phyloP scores from a whole-genome alignment of 2,113 vertebrate genomes.

The Clarias macrocephalus region DNA sequence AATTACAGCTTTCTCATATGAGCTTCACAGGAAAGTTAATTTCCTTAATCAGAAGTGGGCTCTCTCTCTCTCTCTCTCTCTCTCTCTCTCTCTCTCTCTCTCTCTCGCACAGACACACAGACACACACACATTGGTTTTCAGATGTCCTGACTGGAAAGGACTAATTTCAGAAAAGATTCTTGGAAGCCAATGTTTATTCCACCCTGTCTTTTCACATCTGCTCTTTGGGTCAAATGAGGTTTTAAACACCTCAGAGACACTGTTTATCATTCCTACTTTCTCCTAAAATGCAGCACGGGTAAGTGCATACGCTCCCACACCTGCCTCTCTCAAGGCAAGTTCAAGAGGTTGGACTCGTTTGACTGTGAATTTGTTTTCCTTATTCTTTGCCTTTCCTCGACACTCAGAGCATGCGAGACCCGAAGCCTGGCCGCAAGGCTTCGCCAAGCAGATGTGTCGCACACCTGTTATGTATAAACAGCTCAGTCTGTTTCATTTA shows the following conservation, averaged over 20 bases:
- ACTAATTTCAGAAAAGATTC: conserved; percentile 1
- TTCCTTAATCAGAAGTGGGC: not conserved
- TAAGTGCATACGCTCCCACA: conserved; percentile 32
- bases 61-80: not conserved
- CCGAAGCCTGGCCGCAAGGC: conserved; percentile 26
- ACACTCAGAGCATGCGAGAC: conserved; percentile 38
- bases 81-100: conserved; percentile 1
- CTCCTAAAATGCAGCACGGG: conserved; percentile 36
- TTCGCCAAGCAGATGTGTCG: conserved; percentile 40
- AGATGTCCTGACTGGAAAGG: conserved; percentile 24
- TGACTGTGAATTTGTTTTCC: conserved; percentile 41
- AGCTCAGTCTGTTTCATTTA: conserved; percentile 37
- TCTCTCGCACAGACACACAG: not conserved
- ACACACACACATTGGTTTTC: not conserved
- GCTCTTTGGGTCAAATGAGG: conserved; percentile 23
- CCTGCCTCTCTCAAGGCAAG: conserved; percentile 56
- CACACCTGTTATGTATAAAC: conserved; percentile 52
- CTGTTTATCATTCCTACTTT: conserved; percentile 36
- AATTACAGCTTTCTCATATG: not conserved
- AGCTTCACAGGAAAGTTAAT: not conserved
- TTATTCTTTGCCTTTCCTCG: conserved; percentile 33
- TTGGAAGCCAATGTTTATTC: conserved; percentile 29
- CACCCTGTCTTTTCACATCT: conserved; percentile 36
- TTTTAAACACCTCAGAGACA: conserved; percentile 48
- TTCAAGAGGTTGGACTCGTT: conserved; percentile 26